Conservation (phyloP, 2,797 vertebrate species). For the Lagocephalus sceleratus region DNA sequence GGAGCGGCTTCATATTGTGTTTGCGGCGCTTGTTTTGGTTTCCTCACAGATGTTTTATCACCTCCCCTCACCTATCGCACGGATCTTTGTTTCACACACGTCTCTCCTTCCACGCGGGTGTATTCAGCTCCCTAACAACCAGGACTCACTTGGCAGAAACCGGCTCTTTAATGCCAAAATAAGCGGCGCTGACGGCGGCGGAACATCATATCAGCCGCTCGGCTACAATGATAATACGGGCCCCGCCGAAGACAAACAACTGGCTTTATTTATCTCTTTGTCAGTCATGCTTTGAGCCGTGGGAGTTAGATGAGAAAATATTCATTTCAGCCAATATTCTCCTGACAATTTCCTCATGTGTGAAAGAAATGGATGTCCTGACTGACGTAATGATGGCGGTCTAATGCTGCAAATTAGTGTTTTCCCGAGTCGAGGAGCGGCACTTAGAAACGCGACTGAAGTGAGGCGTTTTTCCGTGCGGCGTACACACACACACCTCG, state of each 20-base stretch:
- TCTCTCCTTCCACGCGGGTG: constrained; percentile 45
- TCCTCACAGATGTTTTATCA: constrained; percentile 37
- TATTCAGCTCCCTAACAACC: constrained; percentile 28
- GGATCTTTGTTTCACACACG: constrained; percentile 39
- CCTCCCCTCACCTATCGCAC: constrained; percentile 25
- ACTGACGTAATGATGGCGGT: background rate
- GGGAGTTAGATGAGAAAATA: constrained; percentile 17
- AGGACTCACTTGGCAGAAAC: constrained; percentile 31
- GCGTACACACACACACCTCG: too few relatives aligned
- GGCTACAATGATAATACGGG: constrained; percentile 25
- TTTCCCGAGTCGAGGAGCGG: too few relatives aligned
- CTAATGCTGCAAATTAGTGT: too few relatives aligned
- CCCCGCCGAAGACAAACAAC: constrained; percentile 26
- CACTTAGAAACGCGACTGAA: too few relatives aligned
- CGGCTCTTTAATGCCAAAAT: constrained; percentile 22
- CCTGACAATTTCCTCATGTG: constrained; percentile 3
- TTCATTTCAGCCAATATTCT: constrained; percentile 7
- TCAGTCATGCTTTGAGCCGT: constrained; percentile 18
- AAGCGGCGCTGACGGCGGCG: constrained; percentile 32
- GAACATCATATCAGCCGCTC: constrained; percentile 19
- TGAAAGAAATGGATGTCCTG: background rate
- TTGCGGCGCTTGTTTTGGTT: constrained; percentile 21
- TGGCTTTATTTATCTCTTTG: constrained; percentile 21
- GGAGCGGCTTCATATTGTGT: background rate
- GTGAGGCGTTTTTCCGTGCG: too few relatives aligned